Percentiles rank a stretch among this genome's conserved stretches.
Conservation (phyloP, 1,140 invertebrate genomes). For the Brachionus calyciflorus region DNA sequence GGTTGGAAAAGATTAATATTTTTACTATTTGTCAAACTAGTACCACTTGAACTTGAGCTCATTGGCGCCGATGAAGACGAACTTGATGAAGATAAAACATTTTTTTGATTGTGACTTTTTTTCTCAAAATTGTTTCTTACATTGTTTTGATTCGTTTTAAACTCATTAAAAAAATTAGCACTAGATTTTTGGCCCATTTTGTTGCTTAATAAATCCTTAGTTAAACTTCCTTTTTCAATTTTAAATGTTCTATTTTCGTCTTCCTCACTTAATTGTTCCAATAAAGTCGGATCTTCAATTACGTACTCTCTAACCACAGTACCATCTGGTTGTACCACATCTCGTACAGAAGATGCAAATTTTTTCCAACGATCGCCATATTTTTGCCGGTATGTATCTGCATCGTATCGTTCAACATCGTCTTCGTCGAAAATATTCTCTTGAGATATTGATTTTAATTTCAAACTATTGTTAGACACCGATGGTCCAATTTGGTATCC, state of each 20-base stretch:
- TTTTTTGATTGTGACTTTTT: neutral
- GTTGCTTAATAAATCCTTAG: neutral
- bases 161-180: slow-evolving; percentile 8
- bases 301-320: slow-evolving; percentile 44
- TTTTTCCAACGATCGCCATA: slow-evolving; percentile 45
- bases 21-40: slow-evolving; percentile 33
- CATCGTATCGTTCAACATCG: slow-evolving; percentile 24
- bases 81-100: neutral
- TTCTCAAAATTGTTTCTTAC: neutral
- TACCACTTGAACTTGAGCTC: neutral
- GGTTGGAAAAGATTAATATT: slow-evolving; percentile 26
- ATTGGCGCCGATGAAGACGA: slow-evolving; percentile 6
- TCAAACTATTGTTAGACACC: neutral
- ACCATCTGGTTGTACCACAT: slow-evolving; percentile 45
- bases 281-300: slow-evolving; percentile 43
- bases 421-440: slow-evolving; percentile 44
- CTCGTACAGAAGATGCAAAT: slow-evolving; percentile 24
- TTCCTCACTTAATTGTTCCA: slow-evolving; percentile 34
- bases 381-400: slow-evolving; percentile 17
- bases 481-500: neutral
- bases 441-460: neutral
- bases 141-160: neutral
- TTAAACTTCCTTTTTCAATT: neutral
- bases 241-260: slow-evolving; percentile 13
- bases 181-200: neutral